phyloP scores from a whole-genome alignment of 1,140 invertebrate species.

The Patella vulgata region DNA sequence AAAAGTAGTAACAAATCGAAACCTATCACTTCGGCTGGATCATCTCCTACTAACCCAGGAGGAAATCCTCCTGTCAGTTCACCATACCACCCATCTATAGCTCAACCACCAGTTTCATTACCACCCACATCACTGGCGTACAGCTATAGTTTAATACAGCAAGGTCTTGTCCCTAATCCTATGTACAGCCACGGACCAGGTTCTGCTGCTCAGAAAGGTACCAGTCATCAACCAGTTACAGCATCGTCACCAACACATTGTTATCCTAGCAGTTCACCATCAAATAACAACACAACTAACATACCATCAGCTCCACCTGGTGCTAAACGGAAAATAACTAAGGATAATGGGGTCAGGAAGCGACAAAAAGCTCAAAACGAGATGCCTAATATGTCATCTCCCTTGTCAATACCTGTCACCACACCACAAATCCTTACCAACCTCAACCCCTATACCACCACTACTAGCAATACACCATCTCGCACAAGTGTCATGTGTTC shows the following conservation, averaged over 20 bases:
- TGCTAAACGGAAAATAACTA: constrained; percentile 21
- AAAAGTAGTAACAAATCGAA: constrained; percentile 25
- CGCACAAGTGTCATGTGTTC: constrained; percentile 13
- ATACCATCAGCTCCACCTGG: constrained; percentile 8
- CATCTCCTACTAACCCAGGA: neutral
- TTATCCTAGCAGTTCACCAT: constrained; percentile 7
- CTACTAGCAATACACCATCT: constrained; percentile 35
- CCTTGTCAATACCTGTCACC: constrained; percentile 73
- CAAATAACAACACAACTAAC: constrained; percentile 27
- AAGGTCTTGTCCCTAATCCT: constrained; percentile 68
- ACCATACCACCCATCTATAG: constrained; percentile 37
- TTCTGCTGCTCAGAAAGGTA: constrained; percentile 18
- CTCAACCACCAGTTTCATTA: constrained; percentile 55
- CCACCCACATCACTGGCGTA: constrained; percentile 45
- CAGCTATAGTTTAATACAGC: constrained; percentile 65
- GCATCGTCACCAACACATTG: constrained; percentile 17
- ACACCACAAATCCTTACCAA: constrained; percentile 70
- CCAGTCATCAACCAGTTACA: constrained; percentile 19
- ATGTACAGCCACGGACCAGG: constrained; percentile 56
- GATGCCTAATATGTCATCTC: constrained; percentile 53
- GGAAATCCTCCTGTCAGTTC: constrained; percentile 3
- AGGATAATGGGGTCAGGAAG: constrained; percentile 27
- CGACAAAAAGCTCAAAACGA: constrained; percentile 38
- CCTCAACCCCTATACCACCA: constrained; percentile 72
- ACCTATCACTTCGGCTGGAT: neutral